Base-by-base conservation (phyloP, 2,888 invertebrate species). In the Cataglyphis rosenhaueri region DNA sequence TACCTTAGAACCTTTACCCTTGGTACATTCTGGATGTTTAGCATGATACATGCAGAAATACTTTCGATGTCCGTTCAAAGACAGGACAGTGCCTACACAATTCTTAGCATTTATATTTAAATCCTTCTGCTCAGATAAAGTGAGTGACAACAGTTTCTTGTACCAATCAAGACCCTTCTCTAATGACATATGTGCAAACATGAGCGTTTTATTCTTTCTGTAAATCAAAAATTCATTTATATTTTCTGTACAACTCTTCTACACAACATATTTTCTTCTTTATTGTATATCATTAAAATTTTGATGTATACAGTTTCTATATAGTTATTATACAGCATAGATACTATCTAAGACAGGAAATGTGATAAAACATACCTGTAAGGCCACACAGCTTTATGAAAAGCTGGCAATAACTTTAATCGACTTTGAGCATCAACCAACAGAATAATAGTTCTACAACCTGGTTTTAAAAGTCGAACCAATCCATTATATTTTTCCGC, bases 41-140 rank as follows among this genome's bases (percentile, higher is more conserved):
- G 98, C 98, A 95, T 99, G 99, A 95, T 99, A 99, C 96, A 99
- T 99, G 95, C 99, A 99, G 95, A 99, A 99, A 96, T 99, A 99
- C 95, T 98, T 98, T 86, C 99, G 96, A 95, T 98, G 98, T 35
- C 99, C 99, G 95, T 99, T 99, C 86, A 99, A 95, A 1, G 99
- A 97, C 66, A 99, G 95, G 83, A 99, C 99, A 5, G 99, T 99
- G 78, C 99, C 99, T 62, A 99, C 97, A 94, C 99, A 99, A 95
- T 99, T 99, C 91, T 98, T 96, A 32, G 98, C 98, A 95, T 99
- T 99, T 84, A 99, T 99, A 87, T 97, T 97, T 88, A 98, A 95
- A 92, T 97, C 97, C 85, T 97, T 96, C 62, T 97, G 96, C 91
- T 98, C 97, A 78, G 98, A 97, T 84, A 99, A 96, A 66, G 98